These are phyloP conservation scores for Drosophila nebulosa DNA, from an alignment of 1,140 invertebrate genomes.

Conservation along the genomic window DNA sequence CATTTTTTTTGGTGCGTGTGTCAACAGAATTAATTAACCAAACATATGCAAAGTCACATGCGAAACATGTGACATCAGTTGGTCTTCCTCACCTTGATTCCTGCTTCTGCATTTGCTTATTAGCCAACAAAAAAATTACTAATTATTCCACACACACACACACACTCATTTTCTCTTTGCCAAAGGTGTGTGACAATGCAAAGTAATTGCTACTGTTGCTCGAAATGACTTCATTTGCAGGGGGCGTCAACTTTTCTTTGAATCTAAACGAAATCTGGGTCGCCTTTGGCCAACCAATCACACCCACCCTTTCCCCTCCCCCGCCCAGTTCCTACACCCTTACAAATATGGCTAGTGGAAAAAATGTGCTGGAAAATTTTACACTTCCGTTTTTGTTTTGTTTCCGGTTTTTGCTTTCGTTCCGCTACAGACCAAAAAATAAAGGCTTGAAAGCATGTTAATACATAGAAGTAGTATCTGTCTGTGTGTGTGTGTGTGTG, in stretches of 20 bases:
- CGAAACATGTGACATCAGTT: conserved; percentile 42
- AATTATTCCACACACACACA: not conserved
- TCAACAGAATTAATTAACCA: not conserved
- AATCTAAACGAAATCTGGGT: conserved; percentile 31
- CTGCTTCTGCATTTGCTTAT: too few species aligned
- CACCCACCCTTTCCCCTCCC: not conserved
- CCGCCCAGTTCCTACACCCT: not conserved
- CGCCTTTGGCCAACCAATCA: conserved; percentile 1
- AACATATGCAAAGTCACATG: conserved; percentile 24
- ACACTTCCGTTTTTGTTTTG: conserved; percentile 79
- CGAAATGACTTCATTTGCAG: conserved; percentile 46
- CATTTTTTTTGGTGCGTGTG: conserved; percentile 27
- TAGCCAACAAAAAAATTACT: not conserved
- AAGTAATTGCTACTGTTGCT: not conserved
- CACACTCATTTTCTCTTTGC: conserved; percentile 19
- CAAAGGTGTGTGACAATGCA: conserved; percentile 42
- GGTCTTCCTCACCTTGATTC: too few species aligned
- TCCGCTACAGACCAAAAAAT: conserved; percentile 15
- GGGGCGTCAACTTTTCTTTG: conserved; percentile 20
- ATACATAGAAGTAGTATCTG: not conserved
- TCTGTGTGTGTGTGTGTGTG: not conserved
- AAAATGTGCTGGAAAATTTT: conserved; percentile 79
- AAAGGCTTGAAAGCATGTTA: not conserved
- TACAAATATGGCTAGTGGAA: conserved; percentile 24
- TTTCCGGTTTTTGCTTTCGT: conserved; percentile 74